Conservation (phyloP, 2,888 invertebrate species). For the Phortica okadai region DNA sequence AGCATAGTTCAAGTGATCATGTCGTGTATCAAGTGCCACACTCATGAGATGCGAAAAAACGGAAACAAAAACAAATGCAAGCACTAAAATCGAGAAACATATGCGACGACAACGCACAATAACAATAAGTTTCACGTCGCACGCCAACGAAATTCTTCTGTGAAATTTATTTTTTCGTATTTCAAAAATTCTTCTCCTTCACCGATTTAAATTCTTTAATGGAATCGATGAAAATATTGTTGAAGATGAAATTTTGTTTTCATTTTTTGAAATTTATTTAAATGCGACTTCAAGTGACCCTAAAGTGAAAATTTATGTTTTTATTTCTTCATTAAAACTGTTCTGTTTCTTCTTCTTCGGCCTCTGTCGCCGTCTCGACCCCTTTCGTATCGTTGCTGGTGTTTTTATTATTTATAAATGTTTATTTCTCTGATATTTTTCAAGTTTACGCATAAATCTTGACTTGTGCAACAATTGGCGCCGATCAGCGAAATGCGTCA, state of each 20-base stretch:
- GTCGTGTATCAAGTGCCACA: constrained; percentile 52
- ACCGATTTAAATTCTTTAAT: constrained; percentile 11
- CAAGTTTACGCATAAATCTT: constrained; percentile 46
- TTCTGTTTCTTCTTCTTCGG: too few relatives aligned
- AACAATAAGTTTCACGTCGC: constrained; percentile 9
- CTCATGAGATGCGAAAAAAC: constrained; percentile 1
- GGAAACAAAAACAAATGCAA: constrained; percentile 35
- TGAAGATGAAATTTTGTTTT: constrained; percentile 7
- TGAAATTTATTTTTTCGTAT: constrained; percentile 1
- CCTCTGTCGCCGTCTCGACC: too few relatives aligned
- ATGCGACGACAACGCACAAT: constrained; percentile 45
- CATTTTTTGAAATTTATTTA: constrained; percentile 6
- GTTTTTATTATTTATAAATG: neutral
- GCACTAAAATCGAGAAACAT: constrained; percentile 46
- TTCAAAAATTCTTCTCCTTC: neutral
- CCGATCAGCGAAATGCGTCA: neutral
- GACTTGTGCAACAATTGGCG: constrained; percentile 64
- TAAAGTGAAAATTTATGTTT: constrained; percentile 56
- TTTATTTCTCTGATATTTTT: constrained; percentile 37
- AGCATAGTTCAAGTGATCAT: constrained; percentile 18
- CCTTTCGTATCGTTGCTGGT: neutral
- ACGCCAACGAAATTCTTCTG: constrained; percentile 6
- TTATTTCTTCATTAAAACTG: neutral
- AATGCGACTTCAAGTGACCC: constrained; percentile 26
- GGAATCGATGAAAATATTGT: neutral